Conservation (phyloP, 2,113 vertebrate genomes). For the Tiliqua scincoides region DNA sequence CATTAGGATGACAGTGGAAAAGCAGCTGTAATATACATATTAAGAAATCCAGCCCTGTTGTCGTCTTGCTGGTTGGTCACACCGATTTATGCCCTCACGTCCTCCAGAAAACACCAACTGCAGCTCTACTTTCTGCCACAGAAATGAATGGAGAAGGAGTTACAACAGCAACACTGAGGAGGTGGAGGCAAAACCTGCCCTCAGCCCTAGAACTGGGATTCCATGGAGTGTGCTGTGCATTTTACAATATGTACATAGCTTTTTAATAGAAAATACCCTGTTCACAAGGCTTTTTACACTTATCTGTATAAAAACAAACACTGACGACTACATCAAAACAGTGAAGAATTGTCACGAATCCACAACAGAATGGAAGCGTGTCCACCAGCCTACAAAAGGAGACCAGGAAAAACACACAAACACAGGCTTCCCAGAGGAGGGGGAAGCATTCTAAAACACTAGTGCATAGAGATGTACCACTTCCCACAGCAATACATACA, state of each 20-base stretch:
- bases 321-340: background rate
- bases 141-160: background rate
- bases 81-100: background rate
- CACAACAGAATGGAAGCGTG: background rate
- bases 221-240: background rate
- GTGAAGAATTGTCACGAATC: background rate
- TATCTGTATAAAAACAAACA: background rate
- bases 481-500: no score
- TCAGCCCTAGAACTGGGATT: background rate
- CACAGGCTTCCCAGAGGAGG: background rate
- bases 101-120: background rate
- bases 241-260: background rate
- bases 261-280: background rate
- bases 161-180: no score
- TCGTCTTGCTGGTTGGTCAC: background rate
- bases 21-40: background rate
- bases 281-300: background rate
- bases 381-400: background rate
- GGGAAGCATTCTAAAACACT: background rate
- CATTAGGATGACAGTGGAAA: conserved; percentile 41
- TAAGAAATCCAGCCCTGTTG: background rate
- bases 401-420: background rate
- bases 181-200: background rate
- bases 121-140: background rate
- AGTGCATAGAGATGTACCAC: no score